Evolutionary conservation across 2,113 vertebrate genomes (phyloP), one percentile per base, ranked within the genome.

Genomic region (Heterochromis multidens): DNA sequence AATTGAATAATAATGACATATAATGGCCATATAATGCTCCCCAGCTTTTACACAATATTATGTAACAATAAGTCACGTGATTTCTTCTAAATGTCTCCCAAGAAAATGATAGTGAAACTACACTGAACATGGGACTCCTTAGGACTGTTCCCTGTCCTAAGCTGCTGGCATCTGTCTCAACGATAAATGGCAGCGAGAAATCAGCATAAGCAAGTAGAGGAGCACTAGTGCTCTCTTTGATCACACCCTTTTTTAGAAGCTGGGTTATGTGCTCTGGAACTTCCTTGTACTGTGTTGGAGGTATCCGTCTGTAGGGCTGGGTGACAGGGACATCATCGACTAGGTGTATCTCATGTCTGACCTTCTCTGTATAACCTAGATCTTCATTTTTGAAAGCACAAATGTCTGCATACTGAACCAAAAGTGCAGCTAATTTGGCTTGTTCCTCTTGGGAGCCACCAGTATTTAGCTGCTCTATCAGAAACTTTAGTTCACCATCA

Each of bases 41-140:
- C 23, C n/a, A 67, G 37, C 7, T 43, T 43, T 17, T 43, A 25
- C 63, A 70, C 37, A 19, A 6, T 19, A 17, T 46, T 2, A 6
- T 46, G 9, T 17, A 17, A 70, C 13, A 21, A 9, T 46, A 27
- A 70, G 37, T 46, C 5, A 0, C 0, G n/a, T 46, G 17, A 19
- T 46, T 70, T 70, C 43, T 70, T 46, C 17, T 70, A 46, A 10
- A 25, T 27, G 37, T 2, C 14, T 67, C 0, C 17, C 17, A n/a
- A 27, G 7, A 67, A 70, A 70, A 14, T 0, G 37, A 70, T 70
- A 46, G 65, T 6, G 23, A 46, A 70, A 2, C n/a, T 3, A 40
- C 13, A 46, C 46, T 6, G 6, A 46, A 27, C 37, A 27, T 14
- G 17, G 37, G 37, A 70, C 10, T 31, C 23, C 65, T n/a, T n/a